Evolutionary conservation across 2,113 vertebrate species (phyloP).

Genomic region (Macrotus californicus): DNA sequence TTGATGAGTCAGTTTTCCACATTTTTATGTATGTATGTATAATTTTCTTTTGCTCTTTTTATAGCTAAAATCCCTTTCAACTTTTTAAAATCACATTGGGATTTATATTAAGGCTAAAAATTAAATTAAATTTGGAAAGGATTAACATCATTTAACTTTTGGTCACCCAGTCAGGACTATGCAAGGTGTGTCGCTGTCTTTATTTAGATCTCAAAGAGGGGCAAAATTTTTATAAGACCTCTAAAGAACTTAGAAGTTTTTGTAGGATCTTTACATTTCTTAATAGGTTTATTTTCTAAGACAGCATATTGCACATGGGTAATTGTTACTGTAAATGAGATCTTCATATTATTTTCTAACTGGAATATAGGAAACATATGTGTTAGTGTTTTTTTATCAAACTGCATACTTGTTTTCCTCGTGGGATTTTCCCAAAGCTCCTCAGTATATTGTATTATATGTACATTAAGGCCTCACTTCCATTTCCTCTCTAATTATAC

Average conservation of each 20-base stretch:
- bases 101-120: constrained; percentile 18
- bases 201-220: neutral
- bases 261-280: neutral
- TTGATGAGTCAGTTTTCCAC: constrained; percentile 8
- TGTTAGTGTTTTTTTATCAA: neutral
- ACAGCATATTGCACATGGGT: neutral
- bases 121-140: constrained; percentile 8
- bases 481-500: neutral
- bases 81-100: neutral
- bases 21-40: neutral
- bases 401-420: neutral
- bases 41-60: neutral
- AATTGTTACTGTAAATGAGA: neutral
- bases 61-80: neutral
- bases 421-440: neutral
- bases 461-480: constrained; percentile 26
- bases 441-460: neutral
- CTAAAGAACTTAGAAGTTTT: neutral
- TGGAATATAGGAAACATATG: neutral
- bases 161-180: neutral
- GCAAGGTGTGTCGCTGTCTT: neutral
- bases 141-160: constrained; percentile 13
- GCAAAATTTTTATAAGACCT: neutral
- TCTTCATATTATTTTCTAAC: constrained; percentile 25
- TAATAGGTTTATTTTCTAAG: neutral